Evolutionary conservation across 53 echinoderm and acorn worm species (phyloP).

Genomic region (Hippasteria phrygiana): DNA sequence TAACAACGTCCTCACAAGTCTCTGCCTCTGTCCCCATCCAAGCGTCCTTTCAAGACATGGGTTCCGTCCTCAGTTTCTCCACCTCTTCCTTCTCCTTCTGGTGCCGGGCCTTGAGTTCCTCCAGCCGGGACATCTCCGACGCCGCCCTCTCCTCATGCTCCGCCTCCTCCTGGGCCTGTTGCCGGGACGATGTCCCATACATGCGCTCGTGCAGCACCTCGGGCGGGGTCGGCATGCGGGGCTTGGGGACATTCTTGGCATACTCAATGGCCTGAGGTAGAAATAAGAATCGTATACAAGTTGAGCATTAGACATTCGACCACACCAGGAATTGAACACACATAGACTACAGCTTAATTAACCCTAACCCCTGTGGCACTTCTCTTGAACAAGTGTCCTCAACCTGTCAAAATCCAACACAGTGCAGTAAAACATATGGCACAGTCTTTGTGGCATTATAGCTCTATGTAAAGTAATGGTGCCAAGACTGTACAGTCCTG

Average conservation of each 20-base stretch:
- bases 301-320: neutral
- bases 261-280: conserved; percentile 82
- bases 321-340: no score
- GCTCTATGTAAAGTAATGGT: no score
- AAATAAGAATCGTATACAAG: neutral
- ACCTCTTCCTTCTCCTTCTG: conserved; percentile 82
- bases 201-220: conserved; percentile 82
- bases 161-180: conserved; percentile 27
- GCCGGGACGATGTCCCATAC: conserved; percentile 69
- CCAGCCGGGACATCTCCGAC: conserved; percentile 79
- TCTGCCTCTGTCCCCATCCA: neutral
- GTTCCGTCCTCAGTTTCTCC: conserved; percentile 68
- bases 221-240: conserved; percentile 80
- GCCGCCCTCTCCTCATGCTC: conserved; percentile 65
- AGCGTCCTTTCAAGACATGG: neutral
- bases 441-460: no score
- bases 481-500: no score
- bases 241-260: conserved; percentile 81
- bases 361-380: no score
- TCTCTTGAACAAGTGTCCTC: no score
- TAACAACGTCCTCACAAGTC: neutral
- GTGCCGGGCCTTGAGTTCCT: conserved; percentile 84
- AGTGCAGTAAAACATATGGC: no score
- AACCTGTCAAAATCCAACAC: no score
- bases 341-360: no score